Percentiles rank a stretch among this genome's conserved stretches.
phyloP scores from a whole-genome alignment of 1,140 invertebrate species.

The Danaus melanippus region DNA sequence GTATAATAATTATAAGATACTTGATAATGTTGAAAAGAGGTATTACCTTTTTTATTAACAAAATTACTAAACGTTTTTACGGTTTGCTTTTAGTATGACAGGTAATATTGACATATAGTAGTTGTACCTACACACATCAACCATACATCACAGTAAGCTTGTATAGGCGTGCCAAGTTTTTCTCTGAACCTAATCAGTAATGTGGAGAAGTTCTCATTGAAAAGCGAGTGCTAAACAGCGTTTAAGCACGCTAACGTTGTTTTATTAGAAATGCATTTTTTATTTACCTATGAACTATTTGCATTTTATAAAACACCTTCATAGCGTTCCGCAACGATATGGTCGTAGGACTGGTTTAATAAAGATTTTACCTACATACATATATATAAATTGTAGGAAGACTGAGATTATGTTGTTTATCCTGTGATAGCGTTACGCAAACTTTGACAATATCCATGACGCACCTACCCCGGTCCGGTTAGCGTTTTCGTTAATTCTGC shows the following conservation, averaged over 20 bases:
- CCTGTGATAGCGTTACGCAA: constrained; percentile 37
- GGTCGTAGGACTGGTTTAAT: too few species aligned
- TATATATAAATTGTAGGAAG: constrained; percentile 20
- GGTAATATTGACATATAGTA: too few species aligned
- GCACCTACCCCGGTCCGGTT: constrained; percentile 37
- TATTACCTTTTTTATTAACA: too few species aligned
- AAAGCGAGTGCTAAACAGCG: constrained; percentile 42
- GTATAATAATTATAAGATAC: too few species aligned
- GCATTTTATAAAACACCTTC: too few species aligned
- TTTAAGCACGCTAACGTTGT: constrained; percentile 43
- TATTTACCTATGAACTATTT: too few species aligned
- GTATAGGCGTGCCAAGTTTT: constrained; percentile 55
- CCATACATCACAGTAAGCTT: constrained; percentile 26
- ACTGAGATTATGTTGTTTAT: constrained; percentile 37
- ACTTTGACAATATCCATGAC: constrained; percentile 62
- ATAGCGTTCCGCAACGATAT: too few species aligned
- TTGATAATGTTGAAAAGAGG: too few species aligned
- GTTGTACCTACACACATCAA: constrained; percentile 19
- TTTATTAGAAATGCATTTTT: constrained; percentile 28
- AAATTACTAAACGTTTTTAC: too few species aligned
- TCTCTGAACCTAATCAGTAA: constrained; percentile 61
- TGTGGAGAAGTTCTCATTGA: constrained; percentile 48
- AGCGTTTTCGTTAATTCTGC: constrained; percentile 61
- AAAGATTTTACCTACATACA: too few species aligned
- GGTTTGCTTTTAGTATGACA: too few species aligned